Base-by-base conservation (phyloP, 2,888 invertebrate species). In the Caenorhabditis macrosperma region DNA sequence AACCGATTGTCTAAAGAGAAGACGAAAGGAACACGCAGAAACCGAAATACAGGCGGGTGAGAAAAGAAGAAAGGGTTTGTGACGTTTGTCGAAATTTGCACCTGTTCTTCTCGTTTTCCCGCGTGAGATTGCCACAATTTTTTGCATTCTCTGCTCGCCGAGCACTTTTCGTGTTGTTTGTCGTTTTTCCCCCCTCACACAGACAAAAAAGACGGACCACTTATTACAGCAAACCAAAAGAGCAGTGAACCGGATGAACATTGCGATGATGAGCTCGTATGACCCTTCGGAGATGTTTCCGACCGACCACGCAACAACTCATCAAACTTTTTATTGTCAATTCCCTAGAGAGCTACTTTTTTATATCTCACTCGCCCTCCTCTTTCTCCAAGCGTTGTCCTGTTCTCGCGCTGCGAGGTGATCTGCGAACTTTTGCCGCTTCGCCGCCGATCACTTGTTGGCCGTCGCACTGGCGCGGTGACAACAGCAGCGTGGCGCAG, bases 401-500 rank as follows among this genome's bases (percentile, higher is more conserved):
- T 41, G 15, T 30, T 44, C 55, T 38, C 15, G 9, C 15, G 5
- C 6, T 26, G 48, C 28, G 22, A 50, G 26, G 48, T 1, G 9
- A 15, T 5, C 35, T 4, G 41, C 24, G 20, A 15, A 17, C 17
- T 44, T 44, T 17, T 28, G 20, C 3, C 24, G 35, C 2, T 44
- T 17, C 17, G 20, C 3, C 24, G 35, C 2, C 35, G 20, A 9
- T 63, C 20, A 24, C n/a, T 50, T 33, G 28, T 44, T 9, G 33
- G 28, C 46, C 10, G 17, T 44, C 10, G 0, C 6, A 30, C 1
- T 9, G 44, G 46, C 50, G 12, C 7, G 2, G 6, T 15, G 33
- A 26, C 30, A 60, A 67, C 64, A 94, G 94, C 94, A 94, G 94
- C 94, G 94, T 94, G 94, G 94, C 94, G 94, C 94, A 94, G 94